phyloP scores from a whole-genome alignment of 2,888 invertebrate genomes.

The Agrenia bidenticulata region DNA sequence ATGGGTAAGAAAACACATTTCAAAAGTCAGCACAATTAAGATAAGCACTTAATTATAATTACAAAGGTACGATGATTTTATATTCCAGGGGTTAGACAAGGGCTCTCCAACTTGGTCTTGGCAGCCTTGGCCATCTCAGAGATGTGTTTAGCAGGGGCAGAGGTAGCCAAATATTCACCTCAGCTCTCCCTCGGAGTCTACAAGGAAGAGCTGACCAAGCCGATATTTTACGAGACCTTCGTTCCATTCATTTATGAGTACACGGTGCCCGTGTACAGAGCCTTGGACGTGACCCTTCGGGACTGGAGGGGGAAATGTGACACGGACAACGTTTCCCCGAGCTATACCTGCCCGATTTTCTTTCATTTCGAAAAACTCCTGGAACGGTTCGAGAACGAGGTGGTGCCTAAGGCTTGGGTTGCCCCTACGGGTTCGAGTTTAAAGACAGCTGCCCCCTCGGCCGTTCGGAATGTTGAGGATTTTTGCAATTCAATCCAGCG shows the following conservation, averaged over 20 bases:
- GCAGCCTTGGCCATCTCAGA: not conserved
- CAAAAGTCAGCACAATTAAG: too few species aligned
- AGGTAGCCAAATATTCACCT: not conserved
- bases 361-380: constrained; percentile 46
- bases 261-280: constrained; percentile 32
- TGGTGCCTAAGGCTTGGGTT: constrained; percentile 34
- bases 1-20: too few species aligned
- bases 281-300: constrained; percentile 42
- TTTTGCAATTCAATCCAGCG: constrained; percentile 40
- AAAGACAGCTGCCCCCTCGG: constrained; percentile 4
- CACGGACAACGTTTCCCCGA: constrained; percentile 42
- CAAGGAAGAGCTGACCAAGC: constrained; percentile 24
- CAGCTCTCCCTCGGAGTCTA: constrained; percentile 39
- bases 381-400: constrained; percentile 42
- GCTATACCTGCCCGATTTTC: constrained; percentile 49
- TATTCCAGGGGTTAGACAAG: too few species aligned
- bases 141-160: not conserved
- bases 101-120: too few species aligned
- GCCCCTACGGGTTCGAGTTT: not conserved
- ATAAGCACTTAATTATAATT: too few species aligned
- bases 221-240: constrained; percentile 43
- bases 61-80: too few species aligned
- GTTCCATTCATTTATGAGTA: constrained; percentile 44
- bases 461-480: constrained; percentile 15
- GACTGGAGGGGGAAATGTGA: constrained; percentile 48